Evolutionary conservation across 2,888 invertebrate species (phyloP), one percentile per base, ranked within the genome.

Genomic region (Pristionchus fissidentatus): DNA sequence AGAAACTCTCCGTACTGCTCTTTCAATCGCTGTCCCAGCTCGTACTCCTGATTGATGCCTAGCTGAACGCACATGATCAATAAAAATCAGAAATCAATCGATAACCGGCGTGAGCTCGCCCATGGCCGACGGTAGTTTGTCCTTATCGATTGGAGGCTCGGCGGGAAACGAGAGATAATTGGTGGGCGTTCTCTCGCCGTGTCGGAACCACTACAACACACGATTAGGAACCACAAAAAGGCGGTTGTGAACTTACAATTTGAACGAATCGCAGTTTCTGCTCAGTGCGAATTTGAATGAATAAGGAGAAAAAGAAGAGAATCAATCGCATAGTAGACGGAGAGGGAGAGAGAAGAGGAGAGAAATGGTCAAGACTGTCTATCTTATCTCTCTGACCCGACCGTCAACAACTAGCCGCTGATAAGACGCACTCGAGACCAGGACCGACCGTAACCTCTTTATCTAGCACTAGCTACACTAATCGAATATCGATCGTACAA

Each of bases 131-230:
- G 83, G 83, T 52, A 55, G 29, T 29, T 57, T 49, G 10, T 49
- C 73, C 0, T 19, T 41, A 55, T 43, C 62, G 43, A 55, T n/a
- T 29, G 73, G 83, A 0, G 83, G 83, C 43, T 83, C 83, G 13
- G 49, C 73, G 29, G 83, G 83, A 55, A 83, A 83, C 22, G 52
- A n/a, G 26, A 73, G 22, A 46, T 52, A 83, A 29, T 70, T 83
- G 38, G 83, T 83, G 1, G 83, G 83, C 8, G 83, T 73, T 52
- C 83, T 57, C 55, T 83, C 83, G 13, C 83, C 83, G 41, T 83
- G 83, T 52, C 83, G 83, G 26, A 83, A 83, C 83, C 83, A 83
- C 83, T 83, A 57, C 43, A 62, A 32, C 38, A 77, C 49, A n/a
- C 29, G 19, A 46, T 73, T 55, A 35, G 35, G 35, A 79, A 38